Percentiles rank a stretch among this genome's conserved stretches.
phyloP scores from a whole-genome alignment of 2,797 vertebrate species.

The Diplodus sargus region DNA sequence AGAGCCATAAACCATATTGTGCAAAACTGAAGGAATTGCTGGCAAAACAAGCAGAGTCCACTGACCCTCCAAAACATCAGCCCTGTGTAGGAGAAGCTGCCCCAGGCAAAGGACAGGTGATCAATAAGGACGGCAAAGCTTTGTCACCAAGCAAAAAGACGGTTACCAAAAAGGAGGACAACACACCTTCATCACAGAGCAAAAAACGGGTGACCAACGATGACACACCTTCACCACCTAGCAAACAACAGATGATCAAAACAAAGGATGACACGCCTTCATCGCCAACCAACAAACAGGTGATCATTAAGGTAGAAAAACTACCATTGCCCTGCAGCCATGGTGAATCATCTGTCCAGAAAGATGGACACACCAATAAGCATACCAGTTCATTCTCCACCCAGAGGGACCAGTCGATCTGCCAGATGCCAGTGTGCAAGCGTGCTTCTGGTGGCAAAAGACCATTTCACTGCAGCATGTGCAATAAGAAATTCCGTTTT shows the following conservation, averaged over 20 bases:
- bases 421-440: slow-evolving; percentile 34
- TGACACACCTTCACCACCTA: background rate
- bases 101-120: background rate
- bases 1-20: slow-evolving; percentile 30
- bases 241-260: background rate
- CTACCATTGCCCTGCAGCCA: background rate
- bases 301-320: background rate
- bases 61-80: background rate
- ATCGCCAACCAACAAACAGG: background rate
- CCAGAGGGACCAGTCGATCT: background rate
- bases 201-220: background rate
- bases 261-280: background rate
- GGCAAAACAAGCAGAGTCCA: background rate
- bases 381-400: slow-evolving; percentile 36
- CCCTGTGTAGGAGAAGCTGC: background rate
- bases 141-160: background rate
- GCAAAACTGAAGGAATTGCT: slow-evolving; percentile 8
- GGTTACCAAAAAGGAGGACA: background rate
- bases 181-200: too few relatives aligned
- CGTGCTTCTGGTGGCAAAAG: slow-evolving; percentile 18
- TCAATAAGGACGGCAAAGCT: background rate
- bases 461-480: slow-evolving; percentile 38
- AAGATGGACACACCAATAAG: background rate
- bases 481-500: slow-evolving; percentile 38
- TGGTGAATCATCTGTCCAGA: rapidly evolving